Evolutionary conservation across 2,797 vertebrate genomes (phyloP).

Genomic region (Fratercula arctica): DNA sequence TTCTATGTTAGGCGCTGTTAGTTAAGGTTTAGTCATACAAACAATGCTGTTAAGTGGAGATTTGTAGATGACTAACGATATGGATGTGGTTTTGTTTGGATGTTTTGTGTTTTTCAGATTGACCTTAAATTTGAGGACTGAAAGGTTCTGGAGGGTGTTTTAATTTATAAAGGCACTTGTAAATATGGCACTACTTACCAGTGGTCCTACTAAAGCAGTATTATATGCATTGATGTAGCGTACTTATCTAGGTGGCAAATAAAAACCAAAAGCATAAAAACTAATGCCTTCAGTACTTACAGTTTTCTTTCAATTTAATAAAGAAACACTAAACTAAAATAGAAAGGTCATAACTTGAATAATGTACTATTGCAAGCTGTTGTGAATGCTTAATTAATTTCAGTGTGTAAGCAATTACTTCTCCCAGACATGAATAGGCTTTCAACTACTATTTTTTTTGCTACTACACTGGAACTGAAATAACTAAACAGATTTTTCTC

Average conservation of each 20-base stretch:
- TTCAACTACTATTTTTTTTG: neutral
- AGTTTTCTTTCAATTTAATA: neutral
- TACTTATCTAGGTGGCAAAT: neutral
- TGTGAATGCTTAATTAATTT: neutral
- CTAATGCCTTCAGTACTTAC: neutral
- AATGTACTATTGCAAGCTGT: neutral
- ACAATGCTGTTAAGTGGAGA: neutral
- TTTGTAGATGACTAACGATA: neutral
- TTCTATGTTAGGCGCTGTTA: neutral
- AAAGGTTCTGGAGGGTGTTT: rapidly evolving
- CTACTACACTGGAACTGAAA: neutral
- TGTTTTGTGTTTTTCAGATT: neutral
- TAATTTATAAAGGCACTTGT: neutral
- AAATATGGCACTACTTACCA: neutral
- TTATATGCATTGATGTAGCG: neutral
- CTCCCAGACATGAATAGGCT: neutral
- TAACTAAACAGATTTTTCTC: neutral
- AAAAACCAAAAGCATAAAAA: neutral
- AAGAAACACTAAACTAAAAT: neutral
- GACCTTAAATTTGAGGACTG: neutral
- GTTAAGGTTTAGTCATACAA: neutral
- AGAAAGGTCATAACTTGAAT: neutral
- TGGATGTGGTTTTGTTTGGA: neutral
- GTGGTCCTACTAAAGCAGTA: neutral
- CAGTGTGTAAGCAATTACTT: neutral